Evolutionary conservation across 1,140 invertebrate species (phyloP).

Genomic region (Zaprionus davidi): DNA sequence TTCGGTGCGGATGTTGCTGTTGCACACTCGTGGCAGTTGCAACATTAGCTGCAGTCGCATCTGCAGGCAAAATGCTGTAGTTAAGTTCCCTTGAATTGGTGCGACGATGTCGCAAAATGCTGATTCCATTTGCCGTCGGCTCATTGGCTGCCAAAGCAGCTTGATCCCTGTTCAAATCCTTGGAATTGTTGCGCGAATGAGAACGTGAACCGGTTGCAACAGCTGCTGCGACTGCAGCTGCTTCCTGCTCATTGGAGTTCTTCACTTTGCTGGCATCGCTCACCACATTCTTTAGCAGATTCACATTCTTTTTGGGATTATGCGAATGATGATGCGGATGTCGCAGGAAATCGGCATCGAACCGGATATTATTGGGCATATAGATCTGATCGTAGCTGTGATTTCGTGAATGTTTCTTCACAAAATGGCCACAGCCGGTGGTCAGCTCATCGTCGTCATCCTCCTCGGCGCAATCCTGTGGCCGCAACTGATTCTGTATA

Average conservation of each 20-base stretch:
- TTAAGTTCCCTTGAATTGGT: slow-evolving; percentile 86
- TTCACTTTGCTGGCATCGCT: slow-evolving; percentile 62
- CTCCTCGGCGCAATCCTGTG: slow-evolving; percentile 69
- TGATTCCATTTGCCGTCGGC: slow-evolving; percentile 70
- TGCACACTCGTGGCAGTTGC: slow-evolving; percentile 12
- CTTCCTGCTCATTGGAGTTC: slow-evolving; percentile 79
- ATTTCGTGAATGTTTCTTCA: slow-evolving; percentile 82
- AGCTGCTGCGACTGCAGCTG: not conserved
- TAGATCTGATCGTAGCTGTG: slow-evolving; percentile 84
- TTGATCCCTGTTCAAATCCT: slow-evolving; percentile 83
- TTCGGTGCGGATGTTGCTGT: slow-evolving; percentile 50
- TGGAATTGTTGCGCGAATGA: slow-evolving; percentile 86
- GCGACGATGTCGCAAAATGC: slow-evolving; percentile 86
- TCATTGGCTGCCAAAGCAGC: not conserved
- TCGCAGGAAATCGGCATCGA: slow-evolving; percentile 80
- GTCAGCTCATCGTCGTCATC: slow-evolving; percentile 80
- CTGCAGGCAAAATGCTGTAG: slow-evolving; percentile 53
- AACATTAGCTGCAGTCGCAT: slow-evolving; percentile 7
- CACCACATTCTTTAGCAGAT: slow-evolving; percentile 77
- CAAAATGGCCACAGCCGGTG: slow-evolving; percentile 78
- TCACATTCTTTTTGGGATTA: slow-evolving; percentile 80
- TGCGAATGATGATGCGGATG: slow-evolving; percentile 71
- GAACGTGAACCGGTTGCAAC: slow-evolving; percentile 48
- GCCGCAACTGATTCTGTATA: slow-evolving; percentile 81
- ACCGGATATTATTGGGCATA: slow-evolving; percentile 83